Evolutionary conservation across 2,113 vertebrate genomes (phyloP), one percentile per base, ranked within the genome.

Genomic region (Labeo rohita): DNA sequence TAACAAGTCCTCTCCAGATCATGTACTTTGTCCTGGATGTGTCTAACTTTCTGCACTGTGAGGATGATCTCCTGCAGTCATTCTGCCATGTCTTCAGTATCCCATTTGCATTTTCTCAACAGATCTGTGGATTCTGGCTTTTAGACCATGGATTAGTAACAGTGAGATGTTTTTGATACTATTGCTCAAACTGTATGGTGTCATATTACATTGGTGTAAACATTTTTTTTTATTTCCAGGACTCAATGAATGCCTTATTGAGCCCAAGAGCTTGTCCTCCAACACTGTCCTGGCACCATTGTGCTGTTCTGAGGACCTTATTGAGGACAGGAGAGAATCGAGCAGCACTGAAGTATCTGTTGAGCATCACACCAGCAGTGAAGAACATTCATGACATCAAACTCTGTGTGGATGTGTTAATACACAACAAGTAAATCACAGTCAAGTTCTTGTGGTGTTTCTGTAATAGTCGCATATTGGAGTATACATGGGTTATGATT

Each of bases 1-100:
- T 93, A 92, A 88, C 4, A 9, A 39, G 13, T 12, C 72, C n/a
- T 18, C 39, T 86, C 28, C 81, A 94, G 93, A 75, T 93, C 80
- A 92, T 93, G 89, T 94, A 93, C 77, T 94, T 94, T 74, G 79
- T 92, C 16, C 76, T 93, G 92, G 92, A 94, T 77, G 88, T 93
- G 77, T 81, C 85, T 2, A 90, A 91, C 78, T 89, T 92, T 86
- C 89, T 93, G 18, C 89, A 91, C 70, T 91, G 89, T 78, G 91
- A 90, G 88, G 84, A 92, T 4, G 73, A 93, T 86, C 91, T 93
- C 63, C 90, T 91, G 63, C 86, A 79, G n/a, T 90, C 90, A n/a
- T 93, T 94, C 88, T 91, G 91, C 75, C 83, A 83, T 9, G 86
- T 90, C 13, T 93, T 93, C 54, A 89, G 80, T 43, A 89, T 93